phyloP scores from a whole-genome alignment of 1,140 invertebrate genomes.

The Microplitis mediator region DNA sequence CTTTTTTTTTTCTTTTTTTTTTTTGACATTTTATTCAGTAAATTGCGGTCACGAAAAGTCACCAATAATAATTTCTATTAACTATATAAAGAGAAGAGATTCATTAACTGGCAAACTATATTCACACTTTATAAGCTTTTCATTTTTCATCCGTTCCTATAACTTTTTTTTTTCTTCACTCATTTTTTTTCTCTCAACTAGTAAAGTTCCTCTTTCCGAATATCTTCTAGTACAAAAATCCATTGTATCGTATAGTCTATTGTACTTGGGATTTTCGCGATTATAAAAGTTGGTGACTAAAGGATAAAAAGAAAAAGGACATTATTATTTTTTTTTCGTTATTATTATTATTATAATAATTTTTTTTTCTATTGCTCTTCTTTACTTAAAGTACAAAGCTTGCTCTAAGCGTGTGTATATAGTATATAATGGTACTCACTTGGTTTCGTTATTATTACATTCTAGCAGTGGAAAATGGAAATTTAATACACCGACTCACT shows the following conservation, averaged over 20 bases:
- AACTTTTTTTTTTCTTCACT: not conserved
- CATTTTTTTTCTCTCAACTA: not conserved
- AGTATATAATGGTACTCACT: slow-evolving; percentile 13
- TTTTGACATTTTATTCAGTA: not conserved
- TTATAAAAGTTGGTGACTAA: slow-evolving; percentile 11
- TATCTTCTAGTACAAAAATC: slow-evolving; percentile 17
- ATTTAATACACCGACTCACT: slow-evolving; percentile 39
- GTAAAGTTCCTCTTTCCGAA: not conserved
- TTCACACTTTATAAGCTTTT: not conserved
- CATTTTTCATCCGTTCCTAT: too few relatives aligned
- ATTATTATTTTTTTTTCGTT: not conserved
- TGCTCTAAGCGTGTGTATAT: slow-evolving; percentile 16
- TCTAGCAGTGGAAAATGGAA: slow-evolving; percentile 44
- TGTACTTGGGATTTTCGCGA: not conserved
- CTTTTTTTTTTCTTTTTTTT: too few relatives aligned
- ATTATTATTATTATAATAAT: too few relatives aligned
- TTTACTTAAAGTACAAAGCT: slow-evolving; percentile 31
- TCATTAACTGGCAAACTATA: not conserved
- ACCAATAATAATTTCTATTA: slow-evolving; percentile 4
- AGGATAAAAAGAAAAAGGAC: slow-evolving; percentile 7
- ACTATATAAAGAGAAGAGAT: not conserved
- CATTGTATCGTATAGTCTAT: slow-evolving; percentile 12
- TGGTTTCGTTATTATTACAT: slow-evolving; percentile 39
- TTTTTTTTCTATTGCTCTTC: slow-evolving; percentile 10
- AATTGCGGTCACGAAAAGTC: slow-evolving; percentile 8